Conservation (phyloP, 2,888 invertebrate genomes). For the Drosophila multiciliata region DNA sequence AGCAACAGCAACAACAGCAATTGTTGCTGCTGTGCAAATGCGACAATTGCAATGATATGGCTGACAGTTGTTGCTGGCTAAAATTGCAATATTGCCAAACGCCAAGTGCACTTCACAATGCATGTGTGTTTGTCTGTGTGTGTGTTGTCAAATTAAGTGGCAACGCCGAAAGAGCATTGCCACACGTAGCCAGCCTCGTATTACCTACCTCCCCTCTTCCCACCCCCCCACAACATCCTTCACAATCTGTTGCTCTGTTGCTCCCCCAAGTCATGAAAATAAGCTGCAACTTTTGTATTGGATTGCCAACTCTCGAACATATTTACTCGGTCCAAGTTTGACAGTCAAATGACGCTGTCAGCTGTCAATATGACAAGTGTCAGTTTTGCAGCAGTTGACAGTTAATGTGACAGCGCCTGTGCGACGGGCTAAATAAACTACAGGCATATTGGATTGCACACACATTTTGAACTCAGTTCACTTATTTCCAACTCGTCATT, state of each 20-base stretch:
- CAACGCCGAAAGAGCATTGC: slow-evolving; percentile 71
- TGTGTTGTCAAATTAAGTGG: slow-evolving; percentile 72
- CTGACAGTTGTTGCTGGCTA: slow-evolving; percentile 70
- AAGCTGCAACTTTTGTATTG: slow-evolving; percentile 22
- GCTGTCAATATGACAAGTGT: slow-evolving; percentile 84
- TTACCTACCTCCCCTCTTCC: neutral
- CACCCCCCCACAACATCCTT: too few relatives aligned
- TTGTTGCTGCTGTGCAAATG: slow-evolving; percentile 48
- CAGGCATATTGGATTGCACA: slow-evolving; percentile 77
- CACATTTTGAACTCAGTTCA: slow-evolving; percentile 38
- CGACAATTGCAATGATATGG: slow-evolving; percentile 76
- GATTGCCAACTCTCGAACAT: slow-evolving; percentile 49
- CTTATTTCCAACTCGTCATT: slow-evolving; percentile 6
- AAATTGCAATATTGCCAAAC: slow-evolving; percentile 77
- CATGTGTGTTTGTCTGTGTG: slow-evolving; percentile 30
- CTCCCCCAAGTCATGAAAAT: slow-evolving; percentile 1
- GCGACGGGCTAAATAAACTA: slow-evolving; percentile 76
- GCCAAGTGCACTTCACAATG: slow-evolving; percentile 61
- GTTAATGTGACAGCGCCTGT: slow-evolving; percentile 79
- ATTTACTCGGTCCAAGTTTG: slow-evolving; percentile 65
- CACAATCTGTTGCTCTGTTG: neutral
- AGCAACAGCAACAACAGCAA: neutral
- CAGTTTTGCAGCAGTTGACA: slow-evolving; percentile 82
- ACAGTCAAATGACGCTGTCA: slow-evolving; percentile 84
- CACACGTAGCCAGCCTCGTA: slow-evolving; percentile 47